A percentile compares a stretch with the other conserved stretches of the same genome.
These are phyloP conservation scores for Drosophila nigromelanica DNA, from an alignment of 1,140 invertebrate species.

Conservation along the genomic window DNA sequence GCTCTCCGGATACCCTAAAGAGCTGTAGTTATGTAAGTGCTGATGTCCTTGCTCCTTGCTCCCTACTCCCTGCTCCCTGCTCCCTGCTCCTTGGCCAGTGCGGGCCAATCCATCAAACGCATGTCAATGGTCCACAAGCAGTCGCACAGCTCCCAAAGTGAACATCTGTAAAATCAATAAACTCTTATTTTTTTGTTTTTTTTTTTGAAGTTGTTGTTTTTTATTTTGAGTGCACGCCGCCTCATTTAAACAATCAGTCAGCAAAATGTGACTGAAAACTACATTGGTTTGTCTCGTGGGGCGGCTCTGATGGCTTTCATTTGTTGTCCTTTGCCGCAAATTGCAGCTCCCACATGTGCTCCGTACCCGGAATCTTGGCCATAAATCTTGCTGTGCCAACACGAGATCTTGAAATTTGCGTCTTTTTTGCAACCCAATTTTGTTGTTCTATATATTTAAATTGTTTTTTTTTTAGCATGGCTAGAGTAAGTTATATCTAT, in stretches of 20 bases:
- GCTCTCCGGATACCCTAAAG: conserved; percentile 12
- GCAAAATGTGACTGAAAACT: conserved; percentile 60
- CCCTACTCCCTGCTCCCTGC: too few relatives aligned
- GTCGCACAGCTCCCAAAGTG: conserved; percentile 1
- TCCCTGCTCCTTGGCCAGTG: not conserved
- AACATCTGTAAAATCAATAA: conserved; percentile 57
- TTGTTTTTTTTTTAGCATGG: too few relatives aligned
- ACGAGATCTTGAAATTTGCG: conserved; percentile 45
- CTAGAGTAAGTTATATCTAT: not conserved
- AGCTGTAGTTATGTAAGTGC: not conserved
- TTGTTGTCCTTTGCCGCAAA: conserved; percentile 26
- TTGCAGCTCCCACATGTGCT: conserved; percentile 57
- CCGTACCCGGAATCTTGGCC: conserved; percentile 36
- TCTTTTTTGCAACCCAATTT: not conserved
- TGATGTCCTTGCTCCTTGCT: not conserved
- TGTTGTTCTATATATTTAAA: conserved; percentile 10
- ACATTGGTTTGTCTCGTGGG: conserved; percentile 44
- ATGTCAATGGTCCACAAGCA: conserved; percentile 13
- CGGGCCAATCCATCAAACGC: conserved; percentile 30
- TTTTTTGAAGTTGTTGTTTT: conserved; percentile 7
- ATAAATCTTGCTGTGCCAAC: conserved; percentile 64
- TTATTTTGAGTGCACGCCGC: conserved; percentile 11
- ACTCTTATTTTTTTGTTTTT: not conserved
- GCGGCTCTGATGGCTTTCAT: conserved; percentile 18
- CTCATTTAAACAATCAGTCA: conserved; percentile 68